Base-by-base conservation (phyloP, 1,140 invertebrate genomes). In the Oscheius sp. region DNA sequence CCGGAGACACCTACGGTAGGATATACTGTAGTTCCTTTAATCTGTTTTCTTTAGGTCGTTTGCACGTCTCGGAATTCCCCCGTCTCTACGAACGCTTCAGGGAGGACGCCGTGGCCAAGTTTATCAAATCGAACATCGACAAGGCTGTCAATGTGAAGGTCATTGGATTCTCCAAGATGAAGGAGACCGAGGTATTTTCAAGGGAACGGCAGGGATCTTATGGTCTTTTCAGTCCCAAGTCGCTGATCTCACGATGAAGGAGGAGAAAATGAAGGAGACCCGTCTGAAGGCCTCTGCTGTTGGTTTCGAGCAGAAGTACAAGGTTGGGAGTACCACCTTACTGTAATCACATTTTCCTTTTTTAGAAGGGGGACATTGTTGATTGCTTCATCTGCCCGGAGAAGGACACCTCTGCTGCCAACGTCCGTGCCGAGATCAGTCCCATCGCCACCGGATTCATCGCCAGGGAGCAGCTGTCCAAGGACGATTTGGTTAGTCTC, bases 1-100 rank as follows among this genome's bases (percentile, higher is more conserved):
- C 72, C 18, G 80, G 79, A n/a, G 80, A 77, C 77, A 69, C 58
- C 58, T 66, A 76, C 80, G 80, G n/a, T n/a, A n/a, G n/a, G n/a
- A n/a, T n/a, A n/a, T n/a, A n/a, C n/a, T n/a, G n/a, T n/a, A n/a
- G n/a, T n/a, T n/a, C n/a, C n/a, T n/a, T n/a, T n/a, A n/a, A n/a
- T n/a, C n/a, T n/a, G n/a, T n/a, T 55, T 7, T 23, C 28, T 55
- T 55, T 13, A 55, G 49, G 49, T 28, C 69, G 81, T 15, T 36
- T 82, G 13, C 80, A 82, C 59, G 79, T 66, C 2, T 77, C 68
- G 7, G 80, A 82, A 70, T 34, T 82, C 20, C 67, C 67, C 29
- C 29, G 7, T 36, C 31, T 52, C 23, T 49, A 65, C 73, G 2
- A 80, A 31, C 52, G 26, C 3, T 3, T 65, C 55, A n/a, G n/a